Evolutionary conservation across 2,113 vertebrate genomes (phyloP).

Genomic region (Dolichotis patagonum): DNA sequence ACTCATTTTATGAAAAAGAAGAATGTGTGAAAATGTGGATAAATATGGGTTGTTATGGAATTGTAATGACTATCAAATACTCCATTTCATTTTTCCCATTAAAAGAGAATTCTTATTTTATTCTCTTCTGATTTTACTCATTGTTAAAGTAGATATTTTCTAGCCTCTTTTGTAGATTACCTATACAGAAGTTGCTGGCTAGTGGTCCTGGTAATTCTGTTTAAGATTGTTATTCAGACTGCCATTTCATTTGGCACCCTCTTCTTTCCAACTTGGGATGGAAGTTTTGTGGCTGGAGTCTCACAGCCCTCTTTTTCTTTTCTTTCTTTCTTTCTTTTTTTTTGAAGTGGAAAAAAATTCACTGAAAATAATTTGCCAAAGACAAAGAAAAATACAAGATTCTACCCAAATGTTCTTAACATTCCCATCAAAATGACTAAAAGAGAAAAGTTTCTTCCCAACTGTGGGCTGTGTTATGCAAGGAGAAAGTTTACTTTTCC

Average conservation of each 20-base stretch:
- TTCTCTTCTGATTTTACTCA: neutral
- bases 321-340: neutral
- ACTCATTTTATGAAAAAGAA: neutral
- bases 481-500: neutral
- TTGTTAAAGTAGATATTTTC: neutral
- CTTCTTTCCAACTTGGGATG: neutral
- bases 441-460: neutral
- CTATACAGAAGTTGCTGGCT: neutral
- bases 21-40: neutral
- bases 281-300: neutral
- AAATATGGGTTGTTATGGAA: neutral
- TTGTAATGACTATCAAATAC: neutral
- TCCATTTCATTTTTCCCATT: neutral
- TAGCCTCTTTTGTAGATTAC: neutral
- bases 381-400: neutral
- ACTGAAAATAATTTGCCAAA: neutral
- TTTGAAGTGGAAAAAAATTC: neutral
- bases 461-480: neutral
- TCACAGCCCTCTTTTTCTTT: neutral
- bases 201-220: neutral
- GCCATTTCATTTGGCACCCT: neutral
- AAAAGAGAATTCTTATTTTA: conserved; percentile 11
- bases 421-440: neutral
- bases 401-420: neutral
- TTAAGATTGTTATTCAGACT: neutral